phyloP scores from a whole-genome alignment of 1,140 invertebrate species.

The Piezodorus guildinii region DNA sequence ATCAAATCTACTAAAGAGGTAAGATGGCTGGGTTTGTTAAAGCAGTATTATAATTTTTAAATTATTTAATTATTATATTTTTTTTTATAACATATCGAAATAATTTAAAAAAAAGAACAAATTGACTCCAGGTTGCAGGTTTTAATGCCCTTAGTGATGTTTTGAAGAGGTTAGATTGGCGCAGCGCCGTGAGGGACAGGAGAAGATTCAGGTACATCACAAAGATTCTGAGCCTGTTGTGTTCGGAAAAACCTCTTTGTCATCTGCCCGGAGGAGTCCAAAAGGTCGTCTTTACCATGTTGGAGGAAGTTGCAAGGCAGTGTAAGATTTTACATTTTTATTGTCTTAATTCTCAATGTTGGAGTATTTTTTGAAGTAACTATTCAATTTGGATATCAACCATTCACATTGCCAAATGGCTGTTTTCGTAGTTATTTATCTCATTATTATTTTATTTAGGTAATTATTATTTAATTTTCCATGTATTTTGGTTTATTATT shows the following conservation, averaged over 20 bases:
- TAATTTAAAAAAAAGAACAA: no score
- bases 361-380: no score
- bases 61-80: not conserved
- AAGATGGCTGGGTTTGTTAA: constrained; percentile 32
- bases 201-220: constrained; percentile 94
- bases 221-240: constrained; percentile 76
- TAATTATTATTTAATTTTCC: no score
- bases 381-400: no score
- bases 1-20: constrained; percentile 82
- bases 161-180: constrained; percentile 84
- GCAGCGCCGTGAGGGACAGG: constrained; percentile 84
- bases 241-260: constrained; percentile 63
- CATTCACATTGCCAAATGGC: no score
- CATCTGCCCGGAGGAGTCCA: constrained; percentile 86
- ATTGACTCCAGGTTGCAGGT: constrained; percentile 71
- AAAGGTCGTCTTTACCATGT: constrained; percentile 80
- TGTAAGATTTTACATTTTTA: constrained; percentile 39
- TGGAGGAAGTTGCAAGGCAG: constrained; percentile 86
- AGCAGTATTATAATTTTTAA: constrained; percentile 3
- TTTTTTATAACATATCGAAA: no score
- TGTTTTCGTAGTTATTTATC: no score
- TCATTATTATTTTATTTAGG: no score
- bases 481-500: no score
- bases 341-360: no score
- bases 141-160: constrained; percentile 92